Conservation (phyloP, 2,797 vertebrate genomes). For the Brachyalestes nurse region DNA sequence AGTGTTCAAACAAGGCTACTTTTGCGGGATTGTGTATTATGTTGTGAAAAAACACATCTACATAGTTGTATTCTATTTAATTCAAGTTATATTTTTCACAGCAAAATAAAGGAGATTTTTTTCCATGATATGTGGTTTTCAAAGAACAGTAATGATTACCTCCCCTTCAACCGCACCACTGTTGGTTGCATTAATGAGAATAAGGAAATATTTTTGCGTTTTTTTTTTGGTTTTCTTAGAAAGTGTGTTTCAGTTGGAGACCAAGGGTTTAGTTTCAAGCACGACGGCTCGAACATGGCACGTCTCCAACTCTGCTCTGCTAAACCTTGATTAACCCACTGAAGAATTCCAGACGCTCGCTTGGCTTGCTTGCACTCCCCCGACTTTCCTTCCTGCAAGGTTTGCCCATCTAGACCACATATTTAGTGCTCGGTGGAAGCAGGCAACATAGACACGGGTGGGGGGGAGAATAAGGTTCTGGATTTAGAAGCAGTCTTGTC, state of each 20-base stretch:
- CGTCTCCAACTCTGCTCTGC: not conserved
- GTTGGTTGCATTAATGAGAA: not conserved
- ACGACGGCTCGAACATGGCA: not conserved
- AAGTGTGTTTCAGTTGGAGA: not conserved
- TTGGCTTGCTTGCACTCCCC: not conserved
- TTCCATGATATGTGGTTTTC: not conserved
- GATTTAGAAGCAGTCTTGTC: not conserved
- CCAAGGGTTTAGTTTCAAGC: not conserved
- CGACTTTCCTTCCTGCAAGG: not conserved
- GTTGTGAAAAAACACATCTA: too few relatives aligned
- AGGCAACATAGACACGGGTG: not conserved
- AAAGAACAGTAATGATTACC: not conserved
- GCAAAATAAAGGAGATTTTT: too few relatives aligned
- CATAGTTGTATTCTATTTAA: too few relatives aligned
- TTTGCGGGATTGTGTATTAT: too few relatives aligned
- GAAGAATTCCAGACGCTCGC: not conserved
- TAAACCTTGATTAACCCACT: constrained; percentile 18
- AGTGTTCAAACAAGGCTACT: too few relatives aligned
- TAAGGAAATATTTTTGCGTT: not conserved
- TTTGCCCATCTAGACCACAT: not conserved
- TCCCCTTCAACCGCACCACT: not conserved
- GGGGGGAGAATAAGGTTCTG: not conserved
- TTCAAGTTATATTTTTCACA: too few relatives aligned
- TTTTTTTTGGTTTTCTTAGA: not conserved
- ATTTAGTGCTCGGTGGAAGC: constrained; percentile 6